A percentile compares a stretch with the other conserved stretches of the same genome.
phyloP scores from a whole-genome alignment of 2,797 vertebrate species.

The Epinephelus malabaricus region DNA sequence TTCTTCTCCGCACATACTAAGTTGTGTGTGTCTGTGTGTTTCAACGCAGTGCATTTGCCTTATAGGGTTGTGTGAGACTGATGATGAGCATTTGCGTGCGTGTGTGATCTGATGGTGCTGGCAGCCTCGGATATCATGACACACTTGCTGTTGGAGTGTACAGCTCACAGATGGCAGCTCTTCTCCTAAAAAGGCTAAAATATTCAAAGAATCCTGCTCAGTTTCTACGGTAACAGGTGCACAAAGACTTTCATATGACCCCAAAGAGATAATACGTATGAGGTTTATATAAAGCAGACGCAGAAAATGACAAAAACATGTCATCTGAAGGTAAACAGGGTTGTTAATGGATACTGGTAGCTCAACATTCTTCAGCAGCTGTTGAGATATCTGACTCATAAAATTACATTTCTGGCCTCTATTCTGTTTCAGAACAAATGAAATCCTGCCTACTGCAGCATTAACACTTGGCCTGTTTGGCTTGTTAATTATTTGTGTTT shows the following conservation, averaged over 20 bases:
- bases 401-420: neutral
- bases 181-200: slow-evolving; percentile 53
- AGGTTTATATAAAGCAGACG: slow-evolving; percentile 5
- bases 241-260: neutral
- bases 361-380: neutral
- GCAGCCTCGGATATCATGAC: slow-evolving; percentile 15
- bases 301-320: neutral
- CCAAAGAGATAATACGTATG: neutral
- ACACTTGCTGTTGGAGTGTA: slow-evolving; percentile 19
- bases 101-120: slow-evolving; percentile 1
- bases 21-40: slow-evolving; percentile 15
- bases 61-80: slow-evolving; percentile 43
- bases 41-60: slow-evolving; percentile 29
- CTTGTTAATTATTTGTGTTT: slow-evolving; percentile 9
- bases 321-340: slow-evolving; percentile 7
- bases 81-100: slow-evolving; percentile 3
- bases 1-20: neutral
- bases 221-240: slow-evolving; percentile 28
- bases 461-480: neutral
- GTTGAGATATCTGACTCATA: neutral
- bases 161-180: slow-evolving; percentile 36
- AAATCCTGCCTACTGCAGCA: neutral
- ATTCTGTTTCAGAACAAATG: neutral
- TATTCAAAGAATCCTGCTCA: neutral
- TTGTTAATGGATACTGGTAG: neutral